Conservation (phyloP, 2,113 vertebrate species). For the Hystrix cristata region DNA sequence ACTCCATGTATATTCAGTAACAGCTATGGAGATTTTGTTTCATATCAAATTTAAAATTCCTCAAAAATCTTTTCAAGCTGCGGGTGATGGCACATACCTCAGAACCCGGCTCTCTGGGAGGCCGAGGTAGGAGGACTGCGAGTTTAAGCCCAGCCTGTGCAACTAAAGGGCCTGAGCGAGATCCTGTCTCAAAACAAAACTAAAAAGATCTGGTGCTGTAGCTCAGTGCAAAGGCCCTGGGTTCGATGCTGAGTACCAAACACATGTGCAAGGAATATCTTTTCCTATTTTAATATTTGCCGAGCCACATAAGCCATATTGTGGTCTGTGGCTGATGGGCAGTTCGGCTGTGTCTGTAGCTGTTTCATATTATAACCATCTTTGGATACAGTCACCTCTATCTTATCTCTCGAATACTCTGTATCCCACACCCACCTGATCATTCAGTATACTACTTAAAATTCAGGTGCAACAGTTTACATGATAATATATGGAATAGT, state of each 20-base stretch:
- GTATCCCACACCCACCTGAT: background rate
- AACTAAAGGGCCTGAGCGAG: background rate
- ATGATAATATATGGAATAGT: background rate
- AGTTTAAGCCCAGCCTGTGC: background rate
- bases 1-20: background rate
- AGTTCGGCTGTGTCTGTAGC: background rate
- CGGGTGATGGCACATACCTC: background rate
- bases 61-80: background rate
- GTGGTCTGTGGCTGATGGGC: background rate
- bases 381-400: background rate
- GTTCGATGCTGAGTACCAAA: background rate
- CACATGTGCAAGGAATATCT: background rate
- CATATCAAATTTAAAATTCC: background rate
- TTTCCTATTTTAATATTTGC: background rate
- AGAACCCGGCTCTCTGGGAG: background rate
- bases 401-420: constrained; percentile 13
- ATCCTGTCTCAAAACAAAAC: background rate
- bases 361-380: background rate
- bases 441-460: constrained; percentile 7
- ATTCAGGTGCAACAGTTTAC: background rate
- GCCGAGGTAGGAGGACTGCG: background rate
- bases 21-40: constrained; percentile 4
- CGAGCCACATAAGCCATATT: background rate
- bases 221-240: background rate
- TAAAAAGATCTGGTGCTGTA: background rate